These are phyloP conservation scores for Pholis gunnellus DNA, from an alignment of 2,113 vertebrate species.

Conservation along the genomic window DNA sequence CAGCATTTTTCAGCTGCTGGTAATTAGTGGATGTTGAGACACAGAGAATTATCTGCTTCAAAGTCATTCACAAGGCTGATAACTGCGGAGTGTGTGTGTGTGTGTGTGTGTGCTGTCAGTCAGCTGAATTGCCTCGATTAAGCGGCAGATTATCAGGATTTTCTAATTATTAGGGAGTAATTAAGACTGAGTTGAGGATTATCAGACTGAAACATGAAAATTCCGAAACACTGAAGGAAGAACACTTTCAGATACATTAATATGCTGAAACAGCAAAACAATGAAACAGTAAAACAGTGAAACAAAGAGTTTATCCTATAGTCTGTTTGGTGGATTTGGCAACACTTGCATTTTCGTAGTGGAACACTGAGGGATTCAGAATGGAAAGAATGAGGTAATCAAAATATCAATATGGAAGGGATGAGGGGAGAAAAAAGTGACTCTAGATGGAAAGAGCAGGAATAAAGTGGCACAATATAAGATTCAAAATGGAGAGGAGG, in stretches of 20 bases:
- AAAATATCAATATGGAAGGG: neutral
- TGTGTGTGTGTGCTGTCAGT: constrained; percentile 32
- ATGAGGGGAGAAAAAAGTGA: neutral
- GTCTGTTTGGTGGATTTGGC: constrained; percentile 1
- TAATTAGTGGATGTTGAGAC: constrained; percentile 73
- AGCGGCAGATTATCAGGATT: constrained; percentile 70
- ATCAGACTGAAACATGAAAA: constrained; percentile 55
- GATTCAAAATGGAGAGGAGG: neutral
- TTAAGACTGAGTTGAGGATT: constrained; percentile 66
- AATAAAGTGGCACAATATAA: neutral
- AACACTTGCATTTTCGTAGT: neutral
- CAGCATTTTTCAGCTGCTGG: constrained; percentile 62
- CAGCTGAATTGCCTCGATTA: constrained; percentile 63
- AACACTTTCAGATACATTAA: constrained; percentile 31
- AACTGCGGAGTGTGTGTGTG: constrained; percentile 44
- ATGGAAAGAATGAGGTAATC: neutral
- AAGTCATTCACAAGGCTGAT: constrained; percentile 61
- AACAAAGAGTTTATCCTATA: constrained; percentile 20
- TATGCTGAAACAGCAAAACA: constrained; percentile 17
- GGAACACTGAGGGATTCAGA: constrained; percentile 1
- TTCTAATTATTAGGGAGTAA: constrained; percentile 73
- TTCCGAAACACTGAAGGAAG: constrained; percentile 30
- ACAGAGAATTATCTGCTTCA: constrained; percentile 71
- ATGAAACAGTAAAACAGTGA: constrained; percentile 11
- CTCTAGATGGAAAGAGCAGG: neutral